Base-by-base conservation (phyloP, 2,113 vertebrate species). In the Chroicocephalus ridibundus region DNA sequence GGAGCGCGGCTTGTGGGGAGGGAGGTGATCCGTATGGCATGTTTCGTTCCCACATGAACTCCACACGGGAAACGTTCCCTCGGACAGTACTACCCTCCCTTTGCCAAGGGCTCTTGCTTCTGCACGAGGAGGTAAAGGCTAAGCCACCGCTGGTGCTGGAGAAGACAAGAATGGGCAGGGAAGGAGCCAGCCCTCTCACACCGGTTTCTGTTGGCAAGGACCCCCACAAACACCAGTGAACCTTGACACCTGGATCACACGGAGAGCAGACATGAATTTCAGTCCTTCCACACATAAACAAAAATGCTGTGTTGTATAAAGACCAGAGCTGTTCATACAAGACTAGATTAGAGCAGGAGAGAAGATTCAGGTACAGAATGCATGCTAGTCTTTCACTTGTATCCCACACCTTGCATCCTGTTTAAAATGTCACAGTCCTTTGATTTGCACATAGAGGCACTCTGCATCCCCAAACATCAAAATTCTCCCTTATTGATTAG, bases 331-430 rank as follows among this genome's bases (percentile, higher is more conserved):
- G 27, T 1, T 18, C 11, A 4, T 4, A 11, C 3, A 68, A 38
- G 82, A 16, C 9, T 8, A 38, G 32, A 17, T 25, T 3, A 6
- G 29, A 65, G 29, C 46, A 76, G 58, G 38, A 14, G 25, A 4
- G n/a, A 75, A 82, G 61, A 58, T 16, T 9, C n/a, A 51, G 10
- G 10, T 7, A 6, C 52, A 27, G 62, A 20, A 16, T 25, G 19
- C 2, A 2, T 11, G n/a, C 25, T 4, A 18, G 19, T 5, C 44
- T 17, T 47, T 29, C 5, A 21, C 47, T 51, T 16, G 6, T 0
- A 60, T 1, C 71, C 66, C 17, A 11, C 13, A 13, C 69, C 44
- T 71, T 38, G 55, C 8, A 34, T 9, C 29, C n/a, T 21, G 14
- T 54, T 55, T 26, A 9, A 74, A 77, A 60, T 15, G 16, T 11